A percentile compares a stretch with the other conserved stretches of the same genome.
Evolutionary conservation across 2,888 invertebrate species (phyloP).

Genomic region (Brenthis ino): DNA sequence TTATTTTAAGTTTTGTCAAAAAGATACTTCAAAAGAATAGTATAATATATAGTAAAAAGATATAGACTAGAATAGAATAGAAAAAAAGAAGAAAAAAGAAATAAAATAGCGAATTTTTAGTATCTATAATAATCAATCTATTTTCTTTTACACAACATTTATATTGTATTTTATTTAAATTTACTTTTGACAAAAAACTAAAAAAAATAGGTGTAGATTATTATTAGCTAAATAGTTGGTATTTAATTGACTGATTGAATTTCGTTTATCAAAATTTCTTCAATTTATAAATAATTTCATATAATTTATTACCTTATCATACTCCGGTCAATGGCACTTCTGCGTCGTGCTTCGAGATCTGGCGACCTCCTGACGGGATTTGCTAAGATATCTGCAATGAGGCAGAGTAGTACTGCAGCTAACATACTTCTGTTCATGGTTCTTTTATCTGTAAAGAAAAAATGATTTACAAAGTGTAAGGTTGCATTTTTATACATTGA

Average conservation of each 20-base stretch:
- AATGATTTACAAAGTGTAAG: background rate
- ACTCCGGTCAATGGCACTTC: constrained; percentile 72
- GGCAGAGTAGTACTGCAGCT: constrained; percentile 54
- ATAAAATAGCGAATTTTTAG: no score
- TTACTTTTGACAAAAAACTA: background rate
- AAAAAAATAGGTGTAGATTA: no score
- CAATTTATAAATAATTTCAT: background rate
- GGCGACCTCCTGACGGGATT: constrained; percentile 70
- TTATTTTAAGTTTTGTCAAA: background rate
- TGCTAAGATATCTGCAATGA: constrained; percentile 56
- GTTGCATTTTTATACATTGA: no score
- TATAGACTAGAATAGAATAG: no score
- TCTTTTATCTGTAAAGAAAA: constrained; percentile 36
- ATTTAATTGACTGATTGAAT: background rate
- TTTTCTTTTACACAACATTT: no score
- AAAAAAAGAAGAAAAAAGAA: no score
- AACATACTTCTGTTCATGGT: constrained; percentile 46
- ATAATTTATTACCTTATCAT: constrained; percentile 65
- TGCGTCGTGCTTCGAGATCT: constrained; percentile 70
- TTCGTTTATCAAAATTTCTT: background rate
- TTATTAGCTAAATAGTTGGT: no score
- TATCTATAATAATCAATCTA: no score
- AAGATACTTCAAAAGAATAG: no score
- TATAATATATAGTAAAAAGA: no score
- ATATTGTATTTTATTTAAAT: background rate